Base-by-base conservation (phyloP, 2,113 vertebrate species). In the Chrysemys picta region DNA sequence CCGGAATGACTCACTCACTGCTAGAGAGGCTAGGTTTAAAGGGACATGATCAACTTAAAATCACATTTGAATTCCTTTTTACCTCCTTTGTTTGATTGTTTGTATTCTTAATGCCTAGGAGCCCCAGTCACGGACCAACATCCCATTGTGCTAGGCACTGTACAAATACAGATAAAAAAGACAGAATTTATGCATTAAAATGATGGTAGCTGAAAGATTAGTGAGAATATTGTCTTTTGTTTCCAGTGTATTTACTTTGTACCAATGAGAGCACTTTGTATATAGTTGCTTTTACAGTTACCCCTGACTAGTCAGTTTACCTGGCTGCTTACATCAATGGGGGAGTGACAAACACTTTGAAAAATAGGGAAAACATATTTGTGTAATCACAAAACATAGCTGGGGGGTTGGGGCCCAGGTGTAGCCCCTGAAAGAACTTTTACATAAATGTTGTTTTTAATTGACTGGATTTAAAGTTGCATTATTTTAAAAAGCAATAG, bases 401-500 rank as follows among this genome's bases (percentile, higher is more conserved):
- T 62, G 25, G 10, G 4, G 78, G 21, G 81, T 86, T 93, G 38
- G 54, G 2, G 5, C 31, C 31, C 91, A 5, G 3, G 1, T 52
- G 10, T 57, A 76, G 31, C 11, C 7, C 12, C 3, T 54, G 50
- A 72, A 85, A 42, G n/a, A 52, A 56, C 82, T 10, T 69, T 69
- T 89, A 82, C 79, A 1, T 81, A 82, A 16, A 9, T 31, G 57
- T 56, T 56, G 56, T 31, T 72, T 93, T 5, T 47, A 47, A 38
- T 80, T 47, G 88, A 45, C 16, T 76, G 31, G 21, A 3, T 80
- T 89, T 13, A 87, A 57, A 29, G 79, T 88, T 91, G 1, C 72
- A 3, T 69, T 7, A 3, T 2, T 53, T 49, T 80, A 75, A 13
- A 19, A 78, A 80, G 3, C 2, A 0, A 1, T 31, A 0, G 0